Conservation (phyloP, 2,113 vertebrate species). For the Lathamus discolor region DNA sequence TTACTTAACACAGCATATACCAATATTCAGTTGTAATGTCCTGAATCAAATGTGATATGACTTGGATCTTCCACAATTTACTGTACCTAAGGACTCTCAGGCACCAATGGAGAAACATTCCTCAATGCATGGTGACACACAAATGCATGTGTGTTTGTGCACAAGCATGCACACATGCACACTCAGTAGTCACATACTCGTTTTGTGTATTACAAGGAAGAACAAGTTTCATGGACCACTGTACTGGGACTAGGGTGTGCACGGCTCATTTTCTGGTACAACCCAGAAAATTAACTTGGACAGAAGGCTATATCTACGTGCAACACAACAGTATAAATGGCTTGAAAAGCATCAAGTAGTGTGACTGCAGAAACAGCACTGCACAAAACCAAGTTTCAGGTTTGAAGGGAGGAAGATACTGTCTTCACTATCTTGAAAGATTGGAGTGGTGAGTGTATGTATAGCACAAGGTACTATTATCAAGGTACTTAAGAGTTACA, state of each 20-base stretch:
- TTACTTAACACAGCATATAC: not conserved
- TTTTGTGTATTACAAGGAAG: not conserved
- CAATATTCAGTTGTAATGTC: not conserved
- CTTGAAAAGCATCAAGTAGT: not conserved
- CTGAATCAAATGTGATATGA: fast-evolving
- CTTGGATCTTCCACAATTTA: not conserved
- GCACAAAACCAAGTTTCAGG: not conserved
- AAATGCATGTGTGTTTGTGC: fast-evolving
- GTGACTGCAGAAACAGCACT: not conserved
- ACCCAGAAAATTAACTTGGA: not conserved
- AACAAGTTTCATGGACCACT: not conserved
- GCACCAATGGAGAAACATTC: not conserved
- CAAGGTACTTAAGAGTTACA: not conserved
- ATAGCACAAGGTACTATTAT: not conserved
- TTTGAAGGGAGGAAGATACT: not conserved
- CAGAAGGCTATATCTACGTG: not conserved
- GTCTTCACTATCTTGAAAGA: not conserved
- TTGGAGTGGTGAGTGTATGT: not conserved
- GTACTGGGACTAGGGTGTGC: not conserved
- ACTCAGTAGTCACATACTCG: not conserved
- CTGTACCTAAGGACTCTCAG: not conserved
- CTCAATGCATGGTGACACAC: fast-evolving
- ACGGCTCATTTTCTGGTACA: not conserved
- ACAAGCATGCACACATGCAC: not conserved
- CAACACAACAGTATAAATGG: not conserved